Evolutionary conservation across 2,888 invertebrate species (phyloP).

Genomic region (Gonocerus acuteangulatus): DNA sequence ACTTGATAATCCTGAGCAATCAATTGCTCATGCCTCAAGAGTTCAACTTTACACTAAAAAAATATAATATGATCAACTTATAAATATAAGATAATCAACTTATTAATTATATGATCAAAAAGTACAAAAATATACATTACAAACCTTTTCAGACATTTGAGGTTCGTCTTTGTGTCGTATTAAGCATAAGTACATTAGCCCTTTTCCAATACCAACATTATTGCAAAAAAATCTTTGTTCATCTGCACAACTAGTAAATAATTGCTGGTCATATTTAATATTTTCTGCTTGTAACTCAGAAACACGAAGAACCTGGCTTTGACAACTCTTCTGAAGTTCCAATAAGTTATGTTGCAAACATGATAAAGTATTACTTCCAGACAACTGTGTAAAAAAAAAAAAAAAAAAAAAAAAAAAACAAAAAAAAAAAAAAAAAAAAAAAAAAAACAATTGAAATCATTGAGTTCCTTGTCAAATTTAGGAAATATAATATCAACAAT

Average conservation of each 20-base stretch:
- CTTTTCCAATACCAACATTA: slow-evolving; percentile 61
- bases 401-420: no score
- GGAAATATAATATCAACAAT: neutral
- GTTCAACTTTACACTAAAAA: slow-evolving; percentile 64
- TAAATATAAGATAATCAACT: neutral
- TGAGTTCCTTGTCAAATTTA: neutral
- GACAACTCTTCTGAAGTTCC: slow-evolving; percentile 25
- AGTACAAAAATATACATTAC: slow-evolving; percentile 39
- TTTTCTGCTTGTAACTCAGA: slow-evolving; percentile 86
- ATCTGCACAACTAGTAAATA: slow-evolving; percentile 80
- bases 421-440: no score
- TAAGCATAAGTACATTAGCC: slow-evolving; percentile 74
- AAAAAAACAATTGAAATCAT: no score
- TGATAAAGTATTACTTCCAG: slow-evolving; percentile 9
- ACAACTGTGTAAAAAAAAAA: neutral
- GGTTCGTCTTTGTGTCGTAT: slow-evolving; percentile 70
- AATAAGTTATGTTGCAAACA: slow-evolving; percentile 30
- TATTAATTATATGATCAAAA: no score
- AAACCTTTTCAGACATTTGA: slow-evolving; percentile 49
- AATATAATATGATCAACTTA: neutral
- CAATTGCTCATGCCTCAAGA: slow-evolving; percentile 76
- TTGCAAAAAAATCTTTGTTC: slow-evolving; percentile 75
- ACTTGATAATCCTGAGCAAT: slow-evolving; percentile 85
- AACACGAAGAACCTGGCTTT: slow-evolving; percentile 66
- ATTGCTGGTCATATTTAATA: slow-evolving; percentile 76